phyloP scores from a whole-genome alignment of 2,888 invertebrate species.

The Rhogogaster chlorosoma region DNA sequence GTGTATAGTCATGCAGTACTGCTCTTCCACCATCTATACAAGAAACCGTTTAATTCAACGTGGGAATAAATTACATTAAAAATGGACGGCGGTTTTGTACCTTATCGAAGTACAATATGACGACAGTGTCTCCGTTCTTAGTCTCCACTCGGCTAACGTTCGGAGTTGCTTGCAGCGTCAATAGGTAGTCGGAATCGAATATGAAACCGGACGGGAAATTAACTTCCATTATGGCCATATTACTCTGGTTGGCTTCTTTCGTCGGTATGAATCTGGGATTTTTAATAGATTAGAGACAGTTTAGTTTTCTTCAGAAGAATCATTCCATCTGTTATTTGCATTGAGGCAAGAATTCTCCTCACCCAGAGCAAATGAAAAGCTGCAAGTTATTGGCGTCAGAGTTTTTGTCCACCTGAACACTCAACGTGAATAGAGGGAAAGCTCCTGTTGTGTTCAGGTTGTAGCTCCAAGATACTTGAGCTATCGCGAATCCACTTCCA shows the following conservation, averaged over 20 bases:
- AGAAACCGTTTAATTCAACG: background rate
- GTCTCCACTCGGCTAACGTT: slow-evolving; percentile 85
- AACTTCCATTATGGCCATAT: slow-evolving; percentile 95
- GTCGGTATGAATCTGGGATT: slow-evolving; percentile 85
- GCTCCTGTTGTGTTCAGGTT: background rate
- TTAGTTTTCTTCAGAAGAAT: background rate
- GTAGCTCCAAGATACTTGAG: background rate
- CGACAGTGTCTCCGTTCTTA: slow-evolving; percentile 83
- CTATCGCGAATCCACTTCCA: background rate
- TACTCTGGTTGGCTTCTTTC: slow-evolving; percentile 86
- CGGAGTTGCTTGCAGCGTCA: slow-evolving; percentile 80
- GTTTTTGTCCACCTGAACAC: background rate
- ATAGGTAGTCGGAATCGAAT: slow-evolving; percentile 88
- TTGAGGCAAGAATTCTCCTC: slow-evolving; percentile 64
- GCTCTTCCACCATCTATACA: slow-evolving; percentile 79
- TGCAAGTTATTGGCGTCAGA: slow-evolving; percentile 87
- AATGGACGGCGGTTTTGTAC: slow-evolving; percentile 76
- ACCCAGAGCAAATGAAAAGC: slow-evolving; percentile 91
- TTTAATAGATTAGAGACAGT: background rate
- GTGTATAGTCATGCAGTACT: slow-evolving; percentile 91
- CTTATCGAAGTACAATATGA: slow-evolving; percentile 87
- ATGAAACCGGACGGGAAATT: slow-evolving; percentile 94
- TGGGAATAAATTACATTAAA: background rate
- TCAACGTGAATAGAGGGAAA: background rate
- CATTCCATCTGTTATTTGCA: background rate